phyloP scores from a whole-genome alignment of 2,888 invertebrate species.

The Lepidocyrtinus sp. region DNA sequence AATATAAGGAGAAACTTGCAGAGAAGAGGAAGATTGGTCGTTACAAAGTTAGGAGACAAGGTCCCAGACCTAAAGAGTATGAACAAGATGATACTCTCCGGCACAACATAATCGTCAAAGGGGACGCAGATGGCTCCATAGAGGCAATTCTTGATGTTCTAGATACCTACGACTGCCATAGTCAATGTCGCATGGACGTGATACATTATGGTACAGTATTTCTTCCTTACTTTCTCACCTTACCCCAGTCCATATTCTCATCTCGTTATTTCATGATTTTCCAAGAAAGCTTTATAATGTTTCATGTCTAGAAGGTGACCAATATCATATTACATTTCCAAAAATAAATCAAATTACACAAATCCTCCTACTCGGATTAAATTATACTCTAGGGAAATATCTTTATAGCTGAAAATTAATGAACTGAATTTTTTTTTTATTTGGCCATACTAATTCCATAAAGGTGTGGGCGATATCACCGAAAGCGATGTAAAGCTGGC shows the following conservation, averaged over 20 bases:
- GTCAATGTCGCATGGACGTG: conserved; percentile 83
- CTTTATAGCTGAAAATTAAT: not conserved
- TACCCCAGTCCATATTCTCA: too few species aligned
- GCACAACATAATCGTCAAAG: conserved; percentile 71
- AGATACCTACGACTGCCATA: conserved; percentile 83
- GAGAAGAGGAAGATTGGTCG: conserved; percentile 79
- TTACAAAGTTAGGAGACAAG: conserved; percentile 75
- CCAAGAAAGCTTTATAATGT: too few species aligned
- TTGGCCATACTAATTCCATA: too few species aligned
- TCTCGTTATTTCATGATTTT: too few species aligned
- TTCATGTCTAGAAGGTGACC: too few species aligned
- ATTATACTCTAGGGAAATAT: too few species aligned
- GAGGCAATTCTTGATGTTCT: conserved; percentile 95
- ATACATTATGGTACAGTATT: conserved; percentile 87
- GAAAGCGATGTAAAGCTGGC: conserved; percentile 89
- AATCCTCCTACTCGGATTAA: too few species aligned
- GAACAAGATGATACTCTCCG: conserved; percentile 70
- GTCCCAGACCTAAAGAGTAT: conserved; percentile 78
- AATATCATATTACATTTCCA: too few species aligned
- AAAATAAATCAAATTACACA: too few species aligned
- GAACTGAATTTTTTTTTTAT: too few species aligned
- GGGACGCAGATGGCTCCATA: conserved; percentile 96
- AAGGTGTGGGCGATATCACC: conserved; percentile 84
- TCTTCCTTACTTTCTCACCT: too few species aligned
- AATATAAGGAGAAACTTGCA: conserved; percentile 78